Evolutionary conservation across 2,888 invertebrate species (phyloP).

Genomic region (Danaus chrysippus): DNA sequence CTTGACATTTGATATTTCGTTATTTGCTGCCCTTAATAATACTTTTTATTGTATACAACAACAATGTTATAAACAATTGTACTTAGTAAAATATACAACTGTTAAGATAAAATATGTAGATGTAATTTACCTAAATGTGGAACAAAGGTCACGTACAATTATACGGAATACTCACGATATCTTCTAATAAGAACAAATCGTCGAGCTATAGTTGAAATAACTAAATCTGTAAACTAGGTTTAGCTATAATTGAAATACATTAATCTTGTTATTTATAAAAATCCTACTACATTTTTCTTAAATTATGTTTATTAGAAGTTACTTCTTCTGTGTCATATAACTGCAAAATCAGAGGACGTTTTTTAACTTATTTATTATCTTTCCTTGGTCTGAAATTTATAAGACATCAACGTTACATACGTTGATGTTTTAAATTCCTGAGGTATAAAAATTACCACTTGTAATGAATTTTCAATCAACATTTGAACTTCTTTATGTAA

Average conservation of each 20-base stretch:
- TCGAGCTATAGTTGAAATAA: not conserved
- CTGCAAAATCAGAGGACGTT: too few relatives aligned
- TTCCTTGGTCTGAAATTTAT: too few relatives aligned
- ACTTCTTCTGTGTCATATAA: not conserved
- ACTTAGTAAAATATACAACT: not conserved
- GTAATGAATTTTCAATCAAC: too few relatives aligned
- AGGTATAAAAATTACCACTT: too few relatives aligned
- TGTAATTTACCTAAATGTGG: not conserved
- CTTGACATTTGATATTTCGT: constrained; percentile 1
- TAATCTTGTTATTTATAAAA: too few relatives aligned
- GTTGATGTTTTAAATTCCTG: too few relatives aligned
- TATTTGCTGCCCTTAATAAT: not conserved
- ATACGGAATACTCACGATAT: not conserved
- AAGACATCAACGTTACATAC: too few relatives aligned
- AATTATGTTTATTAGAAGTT: not conserved
- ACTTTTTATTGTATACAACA: not conserved
- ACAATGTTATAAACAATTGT: not conserved
- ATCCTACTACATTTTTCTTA: not conserved
- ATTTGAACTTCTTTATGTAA: too few relatives aligned
- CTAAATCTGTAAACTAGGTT: too few relatives aligned
- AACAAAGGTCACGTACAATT: not conserved
- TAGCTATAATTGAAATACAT: too few relatives aligned
- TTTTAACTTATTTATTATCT: too few relatives aligned
- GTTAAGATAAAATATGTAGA: too few relatives aligned
- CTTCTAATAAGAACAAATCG: not conserved